phyloP scores from a whole-genome alignment of 92 coral and sea anemone genomes.

The Actinostola sp. region DNA sequence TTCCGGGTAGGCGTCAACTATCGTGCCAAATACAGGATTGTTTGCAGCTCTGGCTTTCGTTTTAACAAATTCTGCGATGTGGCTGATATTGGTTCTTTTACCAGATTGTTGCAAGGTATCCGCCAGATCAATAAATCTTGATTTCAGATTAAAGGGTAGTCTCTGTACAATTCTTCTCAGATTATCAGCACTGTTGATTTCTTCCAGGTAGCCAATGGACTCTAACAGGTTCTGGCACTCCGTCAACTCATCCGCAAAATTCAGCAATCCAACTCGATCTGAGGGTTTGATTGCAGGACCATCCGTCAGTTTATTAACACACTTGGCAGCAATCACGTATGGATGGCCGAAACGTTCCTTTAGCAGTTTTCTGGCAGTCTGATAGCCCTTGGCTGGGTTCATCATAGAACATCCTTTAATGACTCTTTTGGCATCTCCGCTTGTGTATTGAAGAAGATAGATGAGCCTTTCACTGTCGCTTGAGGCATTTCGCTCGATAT shows the following conservation, averaged over 20 bases:
- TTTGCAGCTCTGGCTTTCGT: slow-evolving; percentile 33
- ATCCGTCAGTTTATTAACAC: slow-evolving; percentile 34
- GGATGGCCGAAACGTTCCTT: slow-evolving; percentile 64
- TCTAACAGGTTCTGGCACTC: slow-evolving; percentile 44
- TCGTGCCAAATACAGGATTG: slow-evolving; percentile 54
- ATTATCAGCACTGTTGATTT: slow-evolving; percentile 48
- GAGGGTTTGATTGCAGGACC: slow-evolving; percentile 50
- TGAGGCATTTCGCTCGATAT: too few species aligned
- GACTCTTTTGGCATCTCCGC: too few species aligned
- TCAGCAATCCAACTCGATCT: too few species aligned
- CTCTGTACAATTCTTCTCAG: slow-evolving; percentile 39
- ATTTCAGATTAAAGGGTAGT: slow-evolving; percentile 42
- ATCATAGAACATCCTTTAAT: too few species aligned
- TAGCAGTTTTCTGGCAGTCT: slow-evolving; percentile 33
- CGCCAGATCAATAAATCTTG: slow-evolving; percentile 34
- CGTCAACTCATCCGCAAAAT: slow-evolving; percentile 39
- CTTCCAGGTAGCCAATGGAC: slow-evolving; percentile 56
- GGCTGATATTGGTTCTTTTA: slow-evolving; percentile 18
- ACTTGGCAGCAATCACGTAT: slow-evolving; percentile 34
- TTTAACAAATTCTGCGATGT: slow-evolving; percentile 44
- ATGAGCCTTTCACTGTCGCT: too few species aligned
- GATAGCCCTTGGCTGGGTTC: too few species aligned
- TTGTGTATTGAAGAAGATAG: too few species aligned
- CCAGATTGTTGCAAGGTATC: slow-evolving; percentile 30
- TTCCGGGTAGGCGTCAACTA: slow-evolving; percentile 17